Base-by-base conservation (phyloP, 1,140 invertebrate species). In the Tyrophagus putrescentiae region DNA sequence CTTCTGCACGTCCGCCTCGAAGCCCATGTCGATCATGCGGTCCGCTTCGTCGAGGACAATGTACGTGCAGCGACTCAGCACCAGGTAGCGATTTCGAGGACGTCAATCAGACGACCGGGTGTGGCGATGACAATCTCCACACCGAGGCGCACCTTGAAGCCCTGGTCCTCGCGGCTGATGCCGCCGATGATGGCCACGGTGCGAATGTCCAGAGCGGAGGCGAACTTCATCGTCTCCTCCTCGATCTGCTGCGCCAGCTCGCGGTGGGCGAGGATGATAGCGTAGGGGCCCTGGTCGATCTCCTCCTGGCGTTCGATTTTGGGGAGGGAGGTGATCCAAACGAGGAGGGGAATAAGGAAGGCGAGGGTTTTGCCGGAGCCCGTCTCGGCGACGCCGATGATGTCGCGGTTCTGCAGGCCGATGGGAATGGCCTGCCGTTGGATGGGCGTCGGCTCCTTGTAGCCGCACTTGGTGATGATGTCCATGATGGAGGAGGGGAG, bases 61-160 rank as follows among this genome's bases (percentile, higher is more conserved):
- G 68, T 80, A 80, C 4, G 79, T 79, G 68, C 96, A 99, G 68
- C 95, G 87, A 72, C 85, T 90, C 0, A 99, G 74, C 7, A 98
- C 94, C 54, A 99, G 77, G 72, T 98, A 98, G 64, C 93, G 80
- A 74, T 98, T 99, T 99, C 95, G 48, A 99, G 74, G 0, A 99
- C 94, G 76, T 99, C 96, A 66, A 98, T 95, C 7, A 99, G 78
- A 82, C 96, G 87, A 78, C 96, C 96, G 48, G 96, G 96, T 0
- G 96, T 99, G 27, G 95, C 96, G 71, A 99, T 99, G n/a, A 99
- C 94, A 70, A 99, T 97, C 80, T 99, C 95, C 74, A 95, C 98
- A 44, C 96, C 96, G 74, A 96, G 81, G 67, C 94, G 76, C 18
- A 99, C 75, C 66, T 91, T 83, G 69, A 98, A 96, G 61, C 94